Evolutionary conservation across 2,888 invertebrate genomes (phyloP), one percentile per base, ranked within the genome.

Genomic region (Zaprionus obscuricornis): DNA sequence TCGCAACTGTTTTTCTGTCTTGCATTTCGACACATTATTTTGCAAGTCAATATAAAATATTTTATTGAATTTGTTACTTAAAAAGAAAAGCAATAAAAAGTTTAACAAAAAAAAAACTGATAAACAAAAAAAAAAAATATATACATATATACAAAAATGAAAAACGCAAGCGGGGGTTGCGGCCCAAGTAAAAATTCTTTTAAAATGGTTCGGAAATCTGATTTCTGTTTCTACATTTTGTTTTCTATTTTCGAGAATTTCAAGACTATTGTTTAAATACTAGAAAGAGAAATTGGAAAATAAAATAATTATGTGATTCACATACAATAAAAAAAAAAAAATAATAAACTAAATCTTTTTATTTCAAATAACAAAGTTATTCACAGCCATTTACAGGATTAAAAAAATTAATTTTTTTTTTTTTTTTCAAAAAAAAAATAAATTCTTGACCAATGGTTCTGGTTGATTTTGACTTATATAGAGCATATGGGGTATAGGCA

Each of bases 31-130:
- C 16, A 45, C 40, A 20, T 49, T 49, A 24, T 31, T 29, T 51
- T 46, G 16, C n/a, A n/a, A n/a, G n/a, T 40, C 40, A 39, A 11
- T 14, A 26, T 8, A n/a, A 50, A 66, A 36, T 29, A 46, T 40
- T 68, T 51, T 10, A n/a, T 22, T 29, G 6, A 64, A 34, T 46
- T 55, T 66, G 36, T 70, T 55, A 66, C 40, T n/a, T n/a, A n/a
- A n/a, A n/a, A n/a, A n/a, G n/a, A n/a, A n/a, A n/a, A n/a, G n/a
- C n/a, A n/a, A n/a, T n/a, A n/a, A n/a, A n/a, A n/a, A n/a, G n/a
- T n/a, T n/a, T n/a, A n/a, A n/a, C n/a, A n/a, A n/a, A n/a, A n/a
- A n/a, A n/a, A n/a, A 27, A 4, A 5, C n/a, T 6, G 52, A 29
- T 13, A 27, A 20, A 51, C 17, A 37, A 20, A 13, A 20, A 8